Percentiles rank a stretch among this genome's conserved stretches.
These are phyloP conservation scores for Temnothorax curvispinosus DNA, from an alignment of 1,140 invertebrate species.

Conservation along the genomic window DNA sequence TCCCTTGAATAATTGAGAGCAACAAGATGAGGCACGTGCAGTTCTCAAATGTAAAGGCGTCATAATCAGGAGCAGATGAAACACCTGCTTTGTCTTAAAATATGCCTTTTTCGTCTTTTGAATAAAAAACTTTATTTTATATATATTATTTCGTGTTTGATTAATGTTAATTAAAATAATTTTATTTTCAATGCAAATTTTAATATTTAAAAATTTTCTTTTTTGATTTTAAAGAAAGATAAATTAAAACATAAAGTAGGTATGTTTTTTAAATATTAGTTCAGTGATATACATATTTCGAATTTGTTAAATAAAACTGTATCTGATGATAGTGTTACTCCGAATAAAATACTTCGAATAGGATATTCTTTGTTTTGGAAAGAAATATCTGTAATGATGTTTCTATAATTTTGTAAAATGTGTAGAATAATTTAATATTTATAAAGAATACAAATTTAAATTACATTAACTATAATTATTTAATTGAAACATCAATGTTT, in stretches of 20 bases:
- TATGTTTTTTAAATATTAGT: too few relatives aligned
- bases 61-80: constrained; percentile 35
- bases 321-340: too few relatives aligned
- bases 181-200: background rate
- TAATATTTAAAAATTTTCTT: background rate
- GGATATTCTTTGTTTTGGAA: too few relatives aligned
- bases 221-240: too few relatives aligned
- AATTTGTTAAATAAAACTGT: background rate
- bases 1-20: constrained; percentile 12
- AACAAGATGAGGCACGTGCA: background rate
- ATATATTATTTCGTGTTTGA: background rate
- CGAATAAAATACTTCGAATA: too few relatives aligned
- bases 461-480: too few relatives aligned
- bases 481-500: too few relatives aligned
- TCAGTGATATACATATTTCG: background rate
- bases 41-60: background rate
- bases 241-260: too few relatives aligned
- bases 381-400: too few relatives aligned
- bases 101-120: background rate
- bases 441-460: too few relatives aligned
- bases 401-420: too few relatives aligned
- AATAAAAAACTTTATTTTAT: background rate
- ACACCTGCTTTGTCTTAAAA: background rate
- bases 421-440: too few relatives aligned
- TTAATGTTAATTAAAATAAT: background rate